Evolutionary conservation across 2,888 invertebrate genomes (phyloP), one percentile per base, ranked within the genome.

Genomic region (Dryocosmus kuriphilus): DNA sequence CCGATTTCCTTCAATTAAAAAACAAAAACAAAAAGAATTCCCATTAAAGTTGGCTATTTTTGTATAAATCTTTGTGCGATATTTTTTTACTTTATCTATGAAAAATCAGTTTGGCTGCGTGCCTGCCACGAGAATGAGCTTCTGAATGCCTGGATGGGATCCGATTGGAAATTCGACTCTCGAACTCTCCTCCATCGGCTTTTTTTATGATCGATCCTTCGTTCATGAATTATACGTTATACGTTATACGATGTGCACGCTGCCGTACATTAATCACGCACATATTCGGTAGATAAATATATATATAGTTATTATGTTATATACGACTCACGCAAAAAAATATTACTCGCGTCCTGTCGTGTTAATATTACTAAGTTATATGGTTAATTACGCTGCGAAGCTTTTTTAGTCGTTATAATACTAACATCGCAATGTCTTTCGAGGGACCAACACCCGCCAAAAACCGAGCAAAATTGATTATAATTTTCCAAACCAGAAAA

Each of bases 321-420:
- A 60, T 74, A 74, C 63, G 79, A 79, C 77, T 77, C 57, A 79
- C 65, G 77, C 73, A 60, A 80, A 78, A 78, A 75, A 84, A 84
- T 79, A 82, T 82, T 83, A 71, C 75, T 78, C 79, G 85, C 82
- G 82, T 83, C 85, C 80, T 84, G 83, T 84, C 82, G 82, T 86
- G 83, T 85, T 84, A 83, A 79, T 80, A 85, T 84, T 85, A 85
- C 81, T 82, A 74, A 76, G 77, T 80, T 80, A 57, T 75, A 86
- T 81, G 81, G 84, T 88, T 87, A 87, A 88, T 83, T 80, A 85
- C 81, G 88, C 88, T 88, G 86, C 84, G 83, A 87, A 83, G 88
- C 88, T 88, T 89, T 84, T 86, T 84, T 89, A 89, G 89, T 87
- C 85, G 84, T 84, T 86, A 78, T 74, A 87, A 85, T 87, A 89